These are phyloP conservation scores for Andrena chrysosceles DNA, from an alignment of 2,888 invertebrate genomes.

Conservation along the genomic window DNA sequence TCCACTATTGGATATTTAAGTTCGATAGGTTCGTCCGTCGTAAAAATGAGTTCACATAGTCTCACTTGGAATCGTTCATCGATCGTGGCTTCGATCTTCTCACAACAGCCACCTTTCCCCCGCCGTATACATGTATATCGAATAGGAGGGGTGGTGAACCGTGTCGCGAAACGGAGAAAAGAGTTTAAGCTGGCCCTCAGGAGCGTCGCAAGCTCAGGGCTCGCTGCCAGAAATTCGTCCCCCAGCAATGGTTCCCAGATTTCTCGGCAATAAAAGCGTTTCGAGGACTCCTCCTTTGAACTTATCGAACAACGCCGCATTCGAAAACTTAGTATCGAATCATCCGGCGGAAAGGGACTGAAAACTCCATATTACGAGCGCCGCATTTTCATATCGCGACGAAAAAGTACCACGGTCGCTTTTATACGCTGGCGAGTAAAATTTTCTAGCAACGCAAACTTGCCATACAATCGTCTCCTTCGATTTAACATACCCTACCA, in stretches of 20 bases:
- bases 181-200: slow-evolving; percentile 32
- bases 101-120: not conserved
- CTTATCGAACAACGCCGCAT: slow-evolving; percentile 38
- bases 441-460: not conserved
- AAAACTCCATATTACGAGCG: slow-evolving; percentile 1
- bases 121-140: not conserved
- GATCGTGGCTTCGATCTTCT: slow-evolving; percentile 11
- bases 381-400: not conserved
- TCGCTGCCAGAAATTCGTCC: slow-evolving; percentile 27
- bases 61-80: not conserved
- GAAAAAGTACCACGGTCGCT: not conserved
- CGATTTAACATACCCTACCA: not conserved
- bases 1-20: no score
- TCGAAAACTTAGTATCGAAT: slow-evolving; percentile 20
- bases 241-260: slow-evolving; percentile 40
- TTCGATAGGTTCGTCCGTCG: no score
- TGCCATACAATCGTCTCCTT: not conserved
- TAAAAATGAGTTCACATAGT: no score
- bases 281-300: slow-evolving; percentile 25
- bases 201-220: slow-evolving; percentile 16
- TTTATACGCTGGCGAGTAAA: not conserved
- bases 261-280: slow-evolving; percentile 44
- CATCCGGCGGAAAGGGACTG: slow-evolving; percentile 11
- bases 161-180: slow-evolving; percentile 46
- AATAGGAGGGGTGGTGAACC: slow-evolving; percentile 25